Evolutionary conservation across 2,797 vertebrate genomes (phyloP).

Genomic region (Rhabdophis nuchalis): DNA sequence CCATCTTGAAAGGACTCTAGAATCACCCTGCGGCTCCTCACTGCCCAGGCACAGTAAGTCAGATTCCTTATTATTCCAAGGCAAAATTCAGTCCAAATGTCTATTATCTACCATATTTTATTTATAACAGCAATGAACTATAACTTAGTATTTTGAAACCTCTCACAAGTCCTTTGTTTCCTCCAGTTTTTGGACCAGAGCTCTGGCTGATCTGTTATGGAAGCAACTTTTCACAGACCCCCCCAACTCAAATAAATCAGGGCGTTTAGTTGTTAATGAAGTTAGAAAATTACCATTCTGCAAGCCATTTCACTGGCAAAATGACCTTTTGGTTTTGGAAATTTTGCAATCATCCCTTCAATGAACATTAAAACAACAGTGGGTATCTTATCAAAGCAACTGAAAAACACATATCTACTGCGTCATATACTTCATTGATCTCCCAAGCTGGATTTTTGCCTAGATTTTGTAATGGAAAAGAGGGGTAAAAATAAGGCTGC

Average conservation of each 20-base stretch:
- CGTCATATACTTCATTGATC: conserved; percentile 51
- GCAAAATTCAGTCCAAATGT: not conserved
- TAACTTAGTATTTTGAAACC: not conserved
- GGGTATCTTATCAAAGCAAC: conserved; percentile 54
- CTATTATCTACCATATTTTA: too few species aligned
- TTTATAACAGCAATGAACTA: not conserved
- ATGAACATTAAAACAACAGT: conserved; percentile 47
- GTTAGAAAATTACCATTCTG: not conserved
- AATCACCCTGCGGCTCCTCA: not conserved
- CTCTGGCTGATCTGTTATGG: not conserved
- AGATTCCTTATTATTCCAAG: not conserved
- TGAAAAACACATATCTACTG: conserved; percentile 50
- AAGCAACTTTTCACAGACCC: not conserved
- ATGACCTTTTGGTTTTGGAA: conserved; percentile 45
- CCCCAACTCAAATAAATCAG: not conserved
- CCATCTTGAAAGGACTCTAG: not conserved
- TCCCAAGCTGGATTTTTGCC: conserved; percentile 27
- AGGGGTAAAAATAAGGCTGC: not conserved
- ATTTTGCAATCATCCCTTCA: conserved; percentile 57
- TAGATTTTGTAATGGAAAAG: conserved; percentile 24
- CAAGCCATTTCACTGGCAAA: conserved; percentile 47
- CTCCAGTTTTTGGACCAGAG: not conserved
- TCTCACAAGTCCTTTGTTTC: not conserved
- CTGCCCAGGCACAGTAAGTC: not conserved
- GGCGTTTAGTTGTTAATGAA: not conserved